phyloP scores from a whole-genome alignment of 2,888 invertebrate species.

The Calameuta pallipes region DNA sequence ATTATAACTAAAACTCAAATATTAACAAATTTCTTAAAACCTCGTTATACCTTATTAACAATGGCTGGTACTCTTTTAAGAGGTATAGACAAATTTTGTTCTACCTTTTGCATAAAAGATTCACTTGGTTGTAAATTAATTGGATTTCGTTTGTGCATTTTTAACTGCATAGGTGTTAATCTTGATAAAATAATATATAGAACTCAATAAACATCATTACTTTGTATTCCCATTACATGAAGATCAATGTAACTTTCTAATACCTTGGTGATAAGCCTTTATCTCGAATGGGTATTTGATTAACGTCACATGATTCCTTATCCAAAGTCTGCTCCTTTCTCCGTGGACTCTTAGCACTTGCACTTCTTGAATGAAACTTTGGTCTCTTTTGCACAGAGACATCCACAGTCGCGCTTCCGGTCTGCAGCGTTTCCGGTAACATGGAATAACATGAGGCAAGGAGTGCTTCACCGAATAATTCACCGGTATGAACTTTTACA shows the following conservation, averaged over 20 bases:
- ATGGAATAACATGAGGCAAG: slow-evolving; percentile 49
- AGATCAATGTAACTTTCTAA: neutral
- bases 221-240: neutral
- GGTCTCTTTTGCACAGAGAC: slow-evolving; percentile 17
- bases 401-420: neutral
- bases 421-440: slow-evolving; percentile 9
- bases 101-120: neutral
- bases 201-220: neutral
- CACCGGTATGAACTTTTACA: slow-evolving; percentile 47
- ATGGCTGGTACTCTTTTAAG: neutral
- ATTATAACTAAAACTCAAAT: neutral
- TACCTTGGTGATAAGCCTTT: slow-evolving; percentile 30
- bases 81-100: neutral
- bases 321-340: slow-evolving; percentile 10
- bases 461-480: slow-evolving; percentile 54
- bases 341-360: slow-evolving; percentile 11
- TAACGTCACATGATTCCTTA: slow-evolving; percentile 1
- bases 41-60: neutral
- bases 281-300: slow-evolving; percentile 19
- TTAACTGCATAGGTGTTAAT: slow-evolving; percentile 10
- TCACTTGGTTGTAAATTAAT: neutral
- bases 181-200: slow-evolving; percentile 5
- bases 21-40: neutral
- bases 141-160: slow-evolving; percentile 1
- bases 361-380: slow-evolving; percentile 15